These are phyloP conservation scores for Loxodonta africana DNA, from an alignment of 2,113 vertebrate species.

Conservation along the genomic window DNA sequence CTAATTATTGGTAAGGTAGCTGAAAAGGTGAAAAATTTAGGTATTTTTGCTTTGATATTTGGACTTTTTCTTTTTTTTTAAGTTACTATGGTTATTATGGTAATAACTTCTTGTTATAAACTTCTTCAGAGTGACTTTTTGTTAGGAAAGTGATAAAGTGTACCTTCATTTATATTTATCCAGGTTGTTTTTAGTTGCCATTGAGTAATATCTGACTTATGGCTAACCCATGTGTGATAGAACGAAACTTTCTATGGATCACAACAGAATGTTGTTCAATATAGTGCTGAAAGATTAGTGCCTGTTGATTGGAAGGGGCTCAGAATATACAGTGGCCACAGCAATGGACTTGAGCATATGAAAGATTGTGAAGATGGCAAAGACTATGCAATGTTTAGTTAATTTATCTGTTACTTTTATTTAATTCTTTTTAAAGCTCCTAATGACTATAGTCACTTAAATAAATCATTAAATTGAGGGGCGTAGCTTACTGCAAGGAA, in stretches of 20 bases:
- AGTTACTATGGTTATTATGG: background rate
- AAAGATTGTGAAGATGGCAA: too few relatives aligned
- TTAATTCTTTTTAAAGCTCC: slow-evolving; percentile 46
- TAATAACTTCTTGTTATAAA: background rate
- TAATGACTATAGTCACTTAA: slow-evolving; percentile 40
- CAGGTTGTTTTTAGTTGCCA: background rate
- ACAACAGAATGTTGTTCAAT: background rate
- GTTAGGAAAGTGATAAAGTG: background rate
- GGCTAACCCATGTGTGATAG: background rate
- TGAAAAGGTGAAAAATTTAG: background rate
- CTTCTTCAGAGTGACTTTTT: background rate
- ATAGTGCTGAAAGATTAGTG: background rate
- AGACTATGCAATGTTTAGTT: background rate
- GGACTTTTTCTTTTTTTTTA: background rate
- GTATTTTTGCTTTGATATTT: slow-evolving; percentile 36
- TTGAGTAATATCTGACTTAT: background rate
- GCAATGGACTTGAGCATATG: too few relatives aligned
- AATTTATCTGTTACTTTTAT: slow-evolving; percentile 15
- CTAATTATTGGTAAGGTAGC: background rate
- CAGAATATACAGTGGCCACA: too few relatives aligned
- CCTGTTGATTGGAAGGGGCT: too few relatives aligned
- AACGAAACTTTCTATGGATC: background rate
- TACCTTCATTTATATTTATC: slow-evolving; percentile 12
- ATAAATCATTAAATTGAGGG: slow-evolving; percentile 6
- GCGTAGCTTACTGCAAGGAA: background rate